Evolutionary conservation across 1,140 invertebrate genomes (phyloP), one percentile per base, ranked within the genome.

Genomic region (Phocides pigmalion): DNA sequence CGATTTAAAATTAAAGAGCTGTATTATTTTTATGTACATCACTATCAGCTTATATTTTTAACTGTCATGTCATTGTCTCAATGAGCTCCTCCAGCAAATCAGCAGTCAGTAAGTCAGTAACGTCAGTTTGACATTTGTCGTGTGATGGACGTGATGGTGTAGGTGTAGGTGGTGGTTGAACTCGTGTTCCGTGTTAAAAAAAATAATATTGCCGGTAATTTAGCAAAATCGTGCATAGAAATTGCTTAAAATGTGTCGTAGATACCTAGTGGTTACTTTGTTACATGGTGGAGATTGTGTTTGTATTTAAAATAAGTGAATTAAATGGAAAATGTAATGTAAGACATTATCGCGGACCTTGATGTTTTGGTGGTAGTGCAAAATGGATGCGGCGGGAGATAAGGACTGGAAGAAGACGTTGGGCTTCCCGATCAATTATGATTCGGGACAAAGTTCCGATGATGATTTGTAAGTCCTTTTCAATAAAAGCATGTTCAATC

Each of bases 391-490:
- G 37, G 51, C 53, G n/a, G 50, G 17, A 17, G 73, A 79, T 14
- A 76, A 79, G 35, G 85, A 88, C 47, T 88, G 85, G 87, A 89
- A 87, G 74, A 79, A 73, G 17, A 77, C 74, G 22, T 67, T 87
- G 12, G 84, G 84, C 22, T 89, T 89, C 59, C 76, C 81, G 32
- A 84, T 88, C 8, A 89, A 87, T 64, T 90, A 82, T 51, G 77
- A 81, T 54, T 85, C 85, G 12, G 76, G 72, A 6, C 71, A 82
- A 22, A 84, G 81, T 44, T 83, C 86, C 2, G 85, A 86, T 15
- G 87, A 88, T 28, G 85, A 90, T 58, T 76, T 77, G 87, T 90
- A 70, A 87, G 87, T 87, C 54, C 56, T 47, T 15, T 62, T 56
- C 28, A 17, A 50, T 12, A 22, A 47, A 1, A 14, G n/a, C 8